Evolutionary conservation across 2,888 invertebrate genomes (phyloP).

Genomic region (Pelosia muscerda): DNA sequence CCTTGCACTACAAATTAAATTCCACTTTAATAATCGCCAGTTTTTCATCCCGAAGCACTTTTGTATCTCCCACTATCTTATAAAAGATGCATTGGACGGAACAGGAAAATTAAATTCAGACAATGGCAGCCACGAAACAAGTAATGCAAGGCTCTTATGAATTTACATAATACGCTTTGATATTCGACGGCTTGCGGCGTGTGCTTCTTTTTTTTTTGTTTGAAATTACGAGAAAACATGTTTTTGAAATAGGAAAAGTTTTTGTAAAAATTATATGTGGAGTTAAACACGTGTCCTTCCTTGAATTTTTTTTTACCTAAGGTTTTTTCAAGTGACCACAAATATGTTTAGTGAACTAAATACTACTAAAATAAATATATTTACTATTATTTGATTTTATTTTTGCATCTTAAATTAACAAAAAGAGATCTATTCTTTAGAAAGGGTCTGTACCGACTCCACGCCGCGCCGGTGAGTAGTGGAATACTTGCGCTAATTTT

Average conservation of each 20-base stretch:
- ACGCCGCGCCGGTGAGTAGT: no score
- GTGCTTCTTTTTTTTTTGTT: conserved; percentile 7
- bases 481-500: no score
- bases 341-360: no score
- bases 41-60: conserved; percentile 62
- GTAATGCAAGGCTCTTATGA: conserved; percentile 51
- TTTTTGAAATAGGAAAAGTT: background rate
- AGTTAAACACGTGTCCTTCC: background rate
- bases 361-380: no score
- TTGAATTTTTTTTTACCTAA: background rate
- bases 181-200: conserved; percentile 28
- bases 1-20: conserved; percentile 59
- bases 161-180: conserved; percentile 41
- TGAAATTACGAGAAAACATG: conserved; percentile 2
- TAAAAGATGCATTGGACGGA: conserved; percentile 80
- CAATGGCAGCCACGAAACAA: conserved; percentile 69
- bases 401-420: no score
- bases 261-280: background rate
- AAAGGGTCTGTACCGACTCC: background rate
- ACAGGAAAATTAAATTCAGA: conserved; percentile 84
- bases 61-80: conserved; percentile 74
- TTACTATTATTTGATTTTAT: no score
- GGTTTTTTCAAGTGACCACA: background rate
- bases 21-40: conserved; percentile 54
- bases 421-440: no score